Evolutionary conservation across 2,797 vertebrate species (phyloP).

Genomic region (Melanotaenia trifasciata): DNA sequence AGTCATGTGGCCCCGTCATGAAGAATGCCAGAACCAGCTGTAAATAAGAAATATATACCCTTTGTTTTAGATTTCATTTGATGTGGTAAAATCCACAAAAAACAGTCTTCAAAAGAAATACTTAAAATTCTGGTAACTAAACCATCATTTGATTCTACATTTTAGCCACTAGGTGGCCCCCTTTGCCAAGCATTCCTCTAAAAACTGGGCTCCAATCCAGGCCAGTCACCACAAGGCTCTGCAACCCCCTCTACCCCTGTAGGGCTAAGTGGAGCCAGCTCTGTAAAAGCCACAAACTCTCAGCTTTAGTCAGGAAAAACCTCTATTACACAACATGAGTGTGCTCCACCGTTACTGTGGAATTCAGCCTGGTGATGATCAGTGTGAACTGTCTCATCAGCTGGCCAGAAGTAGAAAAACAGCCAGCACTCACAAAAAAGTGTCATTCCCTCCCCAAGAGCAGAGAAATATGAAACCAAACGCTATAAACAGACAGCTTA

Average conservation of each 20-base stretch:
- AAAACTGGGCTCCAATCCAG: conserved; percentile 28
- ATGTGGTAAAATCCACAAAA: not conserved
- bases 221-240: conserved; percentile 42
- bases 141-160: not conserved
- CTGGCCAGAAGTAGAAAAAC: conserved; percentile 1
- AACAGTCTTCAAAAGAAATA: too few species aligned
- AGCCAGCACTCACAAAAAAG: too few species aligned
- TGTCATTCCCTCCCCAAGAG: too few species aligned
- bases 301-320: conserved; percentile 40
- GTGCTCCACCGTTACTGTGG: not conserved
- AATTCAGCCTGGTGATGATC: not conserved
- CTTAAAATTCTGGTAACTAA: not conserved
- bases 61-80: not conserved
- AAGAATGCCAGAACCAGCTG: not conserved
- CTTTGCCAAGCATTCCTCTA: conserved; percentile 18
- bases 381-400: accelerated
- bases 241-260: not conserved
- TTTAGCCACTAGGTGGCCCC: conserved; percentile 53
- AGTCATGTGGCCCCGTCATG: not conserved
- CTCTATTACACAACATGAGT: conserved; percentile 20
- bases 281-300: conserved; percentile 43
- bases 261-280: conserved; percentile 59
- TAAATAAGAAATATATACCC: not conserved
- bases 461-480: too few species aligned
- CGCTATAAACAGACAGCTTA: too few species aligned